These are phyloP conservation scores for Agrochola lychnidis DNA, from an alignment of 2,888 invertebrate genomes.

Conservation along the genomic window DNA sequence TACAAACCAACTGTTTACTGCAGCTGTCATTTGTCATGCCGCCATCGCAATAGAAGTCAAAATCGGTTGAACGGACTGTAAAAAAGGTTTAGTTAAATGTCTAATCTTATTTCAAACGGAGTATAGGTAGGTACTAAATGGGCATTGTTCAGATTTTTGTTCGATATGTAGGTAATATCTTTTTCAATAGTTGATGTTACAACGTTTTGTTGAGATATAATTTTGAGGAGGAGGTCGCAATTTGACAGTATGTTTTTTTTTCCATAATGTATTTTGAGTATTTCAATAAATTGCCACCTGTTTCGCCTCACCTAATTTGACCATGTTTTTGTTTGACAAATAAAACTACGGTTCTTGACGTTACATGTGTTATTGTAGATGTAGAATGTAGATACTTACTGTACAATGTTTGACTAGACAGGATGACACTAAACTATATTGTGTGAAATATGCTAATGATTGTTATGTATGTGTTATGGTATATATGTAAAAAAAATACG, in stretches of 20 bases:
- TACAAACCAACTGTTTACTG: too few species aligned
- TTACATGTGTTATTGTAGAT: conserved; percentile 15
- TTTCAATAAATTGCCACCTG: conserved; percentile 7
- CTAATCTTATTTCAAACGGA: too few species aligned
- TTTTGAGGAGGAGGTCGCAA: neutral
- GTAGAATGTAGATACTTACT: conserved; percentile 4
- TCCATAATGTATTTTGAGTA: neutral
- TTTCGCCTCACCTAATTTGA: conserved; percentile 23
- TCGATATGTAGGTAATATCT: neutral
- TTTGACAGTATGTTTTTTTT: neutral
- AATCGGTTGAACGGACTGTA: too few species aligned
- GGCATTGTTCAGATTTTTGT: neutral
- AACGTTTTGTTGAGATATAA: neutral
- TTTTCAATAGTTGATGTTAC: neutral
- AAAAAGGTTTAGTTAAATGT: too few species aligned
- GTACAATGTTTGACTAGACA: conserved; percentile 26
- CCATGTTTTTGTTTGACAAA: conserved; percentile 49
- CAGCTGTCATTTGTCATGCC: too few species aligned
- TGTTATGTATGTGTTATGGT: too few species aligned
- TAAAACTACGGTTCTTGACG: conserved; percentile 27
- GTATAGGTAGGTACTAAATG: neutral
- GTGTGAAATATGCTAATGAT: conserved; percentile 39
- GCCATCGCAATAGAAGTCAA: too few species aligned
- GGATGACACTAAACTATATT: conserved; percentile 11
- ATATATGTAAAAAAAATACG: too few species aligned